These are phyloP conservation scores for Anastatus disparis DNA, from an alignment of 1,140 invertebrate genomes.

Conservation along the genomic window DNA sequence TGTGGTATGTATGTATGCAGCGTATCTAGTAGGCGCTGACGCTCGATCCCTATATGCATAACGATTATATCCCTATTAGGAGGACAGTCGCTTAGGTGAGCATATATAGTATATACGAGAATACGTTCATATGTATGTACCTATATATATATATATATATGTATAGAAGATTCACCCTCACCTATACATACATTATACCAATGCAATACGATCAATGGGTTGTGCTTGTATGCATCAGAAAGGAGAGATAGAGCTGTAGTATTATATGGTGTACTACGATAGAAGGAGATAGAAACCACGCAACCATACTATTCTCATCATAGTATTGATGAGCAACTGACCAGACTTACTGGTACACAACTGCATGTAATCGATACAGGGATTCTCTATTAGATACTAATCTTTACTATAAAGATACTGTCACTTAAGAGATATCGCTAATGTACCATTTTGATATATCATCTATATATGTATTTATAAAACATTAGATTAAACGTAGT, in stretches of 20 bases:
- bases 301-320: conserved; percentile 48
- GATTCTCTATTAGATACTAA: conserved; percentile 60
- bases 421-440: too few relatives aligned
- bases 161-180: background rate
- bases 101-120: conserved; percentile 41
- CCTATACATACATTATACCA: too few relatives aligned
- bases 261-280: background rate
- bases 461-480: too few relatives aligned
- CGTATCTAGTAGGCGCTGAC: background rate
- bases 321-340: conserved; percentile 62
- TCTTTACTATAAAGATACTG: conserved; percentile 54
- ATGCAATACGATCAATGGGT: too few relatives aligned
- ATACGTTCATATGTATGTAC: background rate
- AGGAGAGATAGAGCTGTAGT: too few relatives aligned
- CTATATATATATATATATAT: background rate
- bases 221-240: too few relatives aligned
- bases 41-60: conserved; percentile 57
- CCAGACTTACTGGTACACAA: conserved; percentile 61
- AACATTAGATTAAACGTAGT: too few relatives aligned
- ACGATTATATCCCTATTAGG: conserved; percentile 67
- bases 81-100: conserved; percentile 52
- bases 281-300: too few relatives aligned
- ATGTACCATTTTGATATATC: too few relatives aligned
- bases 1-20: conserved; percentile 4
- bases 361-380: conserved; percentile 59